Base-by-base conservation (phyloP, 2,888 invertebrate genomes). In the Trichogramma evanescens region DNA sequence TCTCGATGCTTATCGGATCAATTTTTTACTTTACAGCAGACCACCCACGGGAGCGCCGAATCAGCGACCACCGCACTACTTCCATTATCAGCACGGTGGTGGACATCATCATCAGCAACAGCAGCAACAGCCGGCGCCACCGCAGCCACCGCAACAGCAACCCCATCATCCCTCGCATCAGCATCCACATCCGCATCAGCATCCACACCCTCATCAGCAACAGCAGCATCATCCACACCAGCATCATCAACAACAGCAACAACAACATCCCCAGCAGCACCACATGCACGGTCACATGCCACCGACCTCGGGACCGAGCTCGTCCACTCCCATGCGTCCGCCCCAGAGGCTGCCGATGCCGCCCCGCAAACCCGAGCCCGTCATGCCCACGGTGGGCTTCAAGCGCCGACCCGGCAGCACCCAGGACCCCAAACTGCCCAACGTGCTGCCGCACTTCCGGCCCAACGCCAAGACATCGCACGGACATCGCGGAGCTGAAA, bases 391-490 rank as follows among this genome's bases (percentile, higher is more conserved):
- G 6, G 61, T 66, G 9, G 63, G 61, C 6, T 68, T 67, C 43
- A 69, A 68, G 44, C 63, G 66, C 50, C 61, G 69, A 39, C 66
- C 67, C 4, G 43, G 53, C 2, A n/a, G 62, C 39, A 46, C 5
- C 2, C 43, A 7, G 40, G 75, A 75, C n/a, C 26, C 69, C 0
- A 77, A 73, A 63, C 62, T 73, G 56, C 88, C 88, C 1, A 88
- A 88, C 68, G 88, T 88, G 68, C 72, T 88, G 39, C 88, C 88
- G 0, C 88, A 88, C 69, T 88, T 88, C 67, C 80, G 88, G 43
- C 88, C 88, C 0, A 87, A 86, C 67, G 84, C 84, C 2, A 84
- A 85, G 68, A 75, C 82, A 4, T 81, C 81, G 0, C 79, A 78
- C 61, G 82, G 82, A 0, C 79, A 79, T 63, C 72, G 76, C 10